Percentiles rank a stretch among this genome's conserved stretches.
Conservation (phyloP, 2,888 invertebrate genomes). For the Heteromurus nitidus region DNA sequence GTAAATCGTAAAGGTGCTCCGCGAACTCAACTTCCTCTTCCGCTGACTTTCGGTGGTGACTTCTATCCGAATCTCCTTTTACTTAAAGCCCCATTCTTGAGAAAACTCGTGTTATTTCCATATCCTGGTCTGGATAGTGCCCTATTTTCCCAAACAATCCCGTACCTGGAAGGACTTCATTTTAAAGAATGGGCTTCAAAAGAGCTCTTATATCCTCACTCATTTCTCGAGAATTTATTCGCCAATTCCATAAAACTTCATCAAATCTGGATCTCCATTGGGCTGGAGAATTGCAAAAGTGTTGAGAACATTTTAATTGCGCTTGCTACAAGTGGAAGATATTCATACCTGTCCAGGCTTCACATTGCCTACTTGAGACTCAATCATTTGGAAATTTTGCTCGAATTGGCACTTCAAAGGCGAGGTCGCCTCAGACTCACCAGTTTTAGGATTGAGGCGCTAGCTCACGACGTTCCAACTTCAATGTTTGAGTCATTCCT, state of each 20-base stretch:
- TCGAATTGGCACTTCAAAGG: constrained; percentile 42
- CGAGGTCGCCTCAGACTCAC: constrained; percentile 15
- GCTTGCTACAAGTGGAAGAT: constrained; percentile 32
- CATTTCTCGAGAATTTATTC: constrained; percentile 44
- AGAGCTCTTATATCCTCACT: constrained; percentile 35
- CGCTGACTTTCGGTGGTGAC: constrained; percentile 35
- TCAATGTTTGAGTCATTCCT: constrained; percentile 52
- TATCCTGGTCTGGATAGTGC: constrained; percentile 32
- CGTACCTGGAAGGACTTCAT: constrained; percentile 41
- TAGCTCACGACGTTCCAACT: constrained; percentile 46
- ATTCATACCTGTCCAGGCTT: constrained; percentile 27
- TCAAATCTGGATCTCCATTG: constrained; percentile 55
- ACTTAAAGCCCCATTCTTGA: constrained; percentile 24
- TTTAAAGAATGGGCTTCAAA: constrained; percentile 55
- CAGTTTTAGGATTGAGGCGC: constrained; percentile 36
- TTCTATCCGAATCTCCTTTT: constrained; percentile 40
- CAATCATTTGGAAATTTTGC: constrained; percentile 52
- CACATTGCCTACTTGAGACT: constrained; percentile 48
- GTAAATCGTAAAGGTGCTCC: constrained; percentile 31
- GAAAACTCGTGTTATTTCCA: constrained; percentile 45
- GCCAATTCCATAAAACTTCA: constrained; percentile 27
- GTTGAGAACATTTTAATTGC: constrained; percentile 50
- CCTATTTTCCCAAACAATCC: constrained; percentile 5
- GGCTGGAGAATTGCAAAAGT: constrained; percentile 46
- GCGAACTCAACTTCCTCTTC: constrained; percentile 9